Percentiles rank a stretch among this genome's conserved stretches.
Conservation (phyloP, 1,140 invertebrate genomes). For the Wiebesia pumilae region DNA sequence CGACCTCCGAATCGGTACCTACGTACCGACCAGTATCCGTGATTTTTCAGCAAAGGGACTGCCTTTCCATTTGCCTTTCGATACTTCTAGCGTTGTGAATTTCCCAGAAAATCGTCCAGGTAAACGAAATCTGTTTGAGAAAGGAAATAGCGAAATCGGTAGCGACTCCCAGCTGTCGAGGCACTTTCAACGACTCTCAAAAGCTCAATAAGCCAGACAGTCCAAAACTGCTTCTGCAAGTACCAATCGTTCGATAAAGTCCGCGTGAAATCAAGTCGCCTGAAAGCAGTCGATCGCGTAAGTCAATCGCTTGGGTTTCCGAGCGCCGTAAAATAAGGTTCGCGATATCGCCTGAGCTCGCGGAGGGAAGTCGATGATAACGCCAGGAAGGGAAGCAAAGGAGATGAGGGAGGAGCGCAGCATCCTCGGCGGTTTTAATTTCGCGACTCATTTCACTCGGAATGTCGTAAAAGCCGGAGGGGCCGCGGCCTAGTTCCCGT, state of each 20-base stretch:
- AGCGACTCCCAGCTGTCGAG: background rate
- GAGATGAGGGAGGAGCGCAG: background rate
- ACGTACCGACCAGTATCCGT: no score
- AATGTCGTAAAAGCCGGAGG: background rate
- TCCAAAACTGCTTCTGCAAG: background rate
- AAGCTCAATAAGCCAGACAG: background rate
- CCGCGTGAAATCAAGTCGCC: background rate
- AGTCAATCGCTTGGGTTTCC: no score
- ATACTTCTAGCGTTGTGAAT: background rate
- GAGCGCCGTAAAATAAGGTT: no score
- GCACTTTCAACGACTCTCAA: background rate
- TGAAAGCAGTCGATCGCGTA: background rate
- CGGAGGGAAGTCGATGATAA: background rate
- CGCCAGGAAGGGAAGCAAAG: background rate
- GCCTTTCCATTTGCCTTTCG: background rate
- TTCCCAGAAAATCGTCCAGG: background rate
- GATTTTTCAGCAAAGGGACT: background rate
- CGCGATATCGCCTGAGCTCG: no score
- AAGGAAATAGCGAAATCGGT: background rate
- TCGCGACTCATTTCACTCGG: slow-evolving; percentile 37
- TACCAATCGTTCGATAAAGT: background rate
- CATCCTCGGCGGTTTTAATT: slow-evolving; percentile 17
- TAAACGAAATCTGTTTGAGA: background rate
- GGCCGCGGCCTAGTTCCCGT: background rate
- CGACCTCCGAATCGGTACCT: background rate